phyloP scores from a whole-genome alignment of 64 coral and sea anemone genomes.

The Dendronephthya gigantea region DNA sequence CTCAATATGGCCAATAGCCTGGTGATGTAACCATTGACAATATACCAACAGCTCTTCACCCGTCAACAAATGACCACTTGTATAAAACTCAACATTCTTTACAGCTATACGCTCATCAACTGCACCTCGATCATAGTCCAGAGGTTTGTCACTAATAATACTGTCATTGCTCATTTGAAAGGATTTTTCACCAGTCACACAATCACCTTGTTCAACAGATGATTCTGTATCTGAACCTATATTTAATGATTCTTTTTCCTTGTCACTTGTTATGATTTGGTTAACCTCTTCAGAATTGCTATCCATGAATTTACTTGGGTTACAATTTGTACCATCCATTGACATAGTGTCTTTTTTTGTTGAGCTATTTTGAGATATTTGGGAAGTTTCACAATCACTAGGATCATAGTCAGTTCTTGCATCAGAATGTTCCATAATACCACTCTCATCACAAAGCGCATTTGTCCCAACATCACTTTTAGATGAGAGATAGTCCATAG shows the following conservation, averaged over 20 bases:
- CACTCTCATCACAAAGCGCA: neutral
- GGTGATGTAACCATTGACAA: neutral
- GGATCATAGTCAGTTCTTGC: neutral
- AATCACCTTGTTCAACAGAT: neutral
- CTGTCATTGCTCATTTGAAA: neutral
- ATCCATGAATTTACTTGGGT: no score
- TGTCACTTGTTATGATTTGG: neutral
- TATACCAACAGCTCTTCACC: neutral
- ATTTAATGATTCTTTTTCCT: neutral
- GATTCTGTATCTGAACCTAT: neutral
- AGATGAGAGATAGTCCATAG: no score
- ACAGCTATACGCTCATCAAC: neutral
- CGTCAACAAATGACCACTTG: constrained; percentile 8
- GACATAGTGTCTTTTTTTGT: neutral
- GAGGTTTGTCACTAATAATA: no score
- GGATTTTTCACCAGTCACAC: neutral
- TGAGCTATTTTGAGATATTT: neutral
- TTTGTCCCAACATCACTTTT: neutral
- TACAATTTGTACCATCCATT: no score
- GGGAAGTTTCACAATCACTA: no score
- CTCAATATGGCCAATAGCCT: neutral
- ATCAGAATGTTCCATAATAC: neutral
- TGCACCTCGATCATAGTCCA: no score
- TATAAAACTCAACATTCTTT: constrained; percentile 8
- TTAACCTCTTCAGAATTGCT: no score